Evolutionary conservation across 2,797 vertebrate genomes (phyloP), one percentile per base, ranked within the genome.

Genomic region (Scleropages formosus): DNA sequence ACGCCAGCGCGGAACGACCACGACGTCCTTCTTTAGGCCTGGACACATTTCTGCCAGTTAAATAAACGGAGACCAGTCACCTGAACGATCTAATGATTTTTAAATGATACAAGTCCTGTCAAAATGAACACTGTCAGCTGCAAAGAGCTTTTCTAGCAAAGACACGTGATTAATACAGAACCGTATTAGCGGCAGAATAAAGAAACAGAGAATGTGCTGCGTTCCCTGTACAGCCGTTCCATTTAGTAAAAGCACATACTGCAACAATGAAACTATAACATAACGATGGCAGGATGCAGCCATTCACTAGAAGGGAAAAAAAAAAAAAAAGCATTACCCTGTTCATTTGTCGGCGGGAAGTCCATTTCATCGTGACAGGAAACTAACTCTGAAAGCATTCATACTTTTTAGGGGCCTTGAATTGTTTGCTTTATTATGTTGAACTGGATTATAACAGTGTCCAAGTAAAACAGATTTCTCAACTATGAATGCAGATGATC

Each of bases 271-370:
- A 70, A 15, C 26, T 10, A 53, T 49, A 22, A 70, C n/a, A n/a
- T 27, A 51, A 67, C 9, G 39, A 69, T 39, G 58, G 20, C 56
- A 76, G 66, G 58, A 76, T 26, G 26, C 12, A 61, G 24, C 24
- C 26, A 31, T 22, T 68, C 74, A 75, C 58, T 56, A 20, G 22
- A 71, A 11, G 13, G 13, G 39, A 71, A 58, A 13, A 69, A 20
- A 22, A 71, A 11, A 13, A 13, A 39, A 71, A 58, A 13, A 69
- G 20, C 51, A 24, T 53, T 26, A 24, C 26, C 13, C 3, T 51
- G n/a, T 49, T 39, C 31, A 39, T 39, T 26, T 69, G 46, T 26
- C 10, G 1, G 44, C n/a, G 26, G 47, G 67, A 53, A 51, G 67
- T 51, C 49, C 47, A 22, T 69, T 69, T 39, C 31, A 39, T 39